Evolutionary conservation across 1,140 invertebrate genomes (phyloP), one percentile per base, ranked within the genome.

Genomic region (Megalopta genalis): DNA sequence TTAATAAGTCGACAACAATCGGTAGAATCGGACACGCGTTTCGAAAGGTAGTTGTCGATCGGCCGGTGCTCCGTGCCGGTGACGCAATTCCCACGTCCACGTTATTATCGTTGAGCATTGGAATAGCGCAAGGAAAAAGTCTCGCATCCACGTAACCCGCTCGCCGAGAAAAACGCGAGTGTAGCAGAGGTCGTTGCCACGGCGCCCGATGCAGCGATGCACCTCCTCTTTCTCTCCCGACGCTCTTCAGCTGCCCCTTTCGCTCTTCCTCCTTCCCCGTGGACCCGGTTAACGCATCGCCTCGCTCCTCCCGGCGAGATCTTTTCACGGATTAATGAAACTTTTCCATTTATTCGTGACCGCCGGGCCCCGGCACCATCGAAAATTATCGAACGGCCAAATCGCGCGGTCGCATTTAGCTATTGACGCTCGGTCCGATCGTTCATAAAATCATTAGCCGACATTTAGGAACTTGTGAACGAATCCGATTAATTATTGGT

Each of bases 101-200:
- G 42, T 78, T 72, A 72, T 78, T 78, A 72, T 72, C 76, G 60
- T 46, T 42, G 75, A 39, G 60, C 46, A 64, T 32, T 59, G 39
- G 64, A 66, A 66, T 14, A 42, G 14, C n/a, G 46, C 59, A 23
- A 57, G 68, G 60, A 64, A 72, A 78, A 70, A 77, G 32, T 76
- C 64, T 62, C 42, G n/a, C 23, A 60, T 42, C 66, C 67, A 52
- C 75, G 75, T 77, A 77, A 77, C 42, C 69, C 67, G 57, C 39
- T 49, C 39, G 75, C 25, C 16, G 18, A 32, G 60, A 72, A 78
- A 78, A 72, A 62, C 60, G 60, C 59, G 76, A 72, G 76, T 72
- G 76, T 78, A 21, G 1, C 27, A 37, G 76, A 78, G 76, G 76
- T 78, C 76, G 76, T 78, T 78, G 76, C 76, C 76, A 78, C 68